A percentile compares a stretch with the other conserved stretches of the same genome.
Conservation (phyloP, 2,888 invertebrate genomes). For the Cerastis rubricosa region DNA sequence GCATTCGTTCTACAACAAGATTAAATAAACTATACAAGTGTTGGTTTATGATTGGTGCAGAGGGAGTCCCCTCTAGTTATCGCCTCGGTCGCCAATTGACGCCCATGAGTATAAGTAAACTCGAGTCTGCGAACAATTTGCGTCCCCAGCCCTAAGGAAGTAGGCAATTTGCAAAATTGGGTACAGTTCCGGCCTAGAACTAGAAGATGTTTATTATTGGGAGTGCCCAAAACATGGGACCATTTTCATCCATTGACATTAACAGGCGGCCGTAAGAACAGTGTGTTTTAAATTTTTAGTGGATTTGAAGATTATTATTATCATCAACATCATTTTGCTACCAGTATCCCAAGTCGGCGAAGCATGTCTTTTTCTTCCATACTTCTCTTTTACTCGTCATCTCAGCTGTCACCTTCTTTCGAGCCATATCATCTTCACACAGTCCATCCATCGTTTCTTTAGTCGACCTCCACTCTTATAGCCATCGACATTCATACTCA, state of each 20-base stretch:
- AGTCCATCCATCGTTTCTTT: too few species aligned
- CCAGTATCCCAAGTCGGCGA: too few species aligned
- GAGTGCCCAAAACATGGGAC: not conserved
- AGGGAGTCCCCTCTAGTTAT: slow-evolving; percentile 70
- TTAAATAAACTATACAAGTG: slow-evolving; percentile 22
- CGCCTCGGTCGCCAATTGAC: slow-evolving; percentile 73
- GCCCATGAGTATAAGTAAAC: slow-evolving; percentile 62
- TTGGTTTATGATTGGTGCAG: slow-evolving; percentile 70
- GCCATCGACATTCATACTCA: too few species aligned
- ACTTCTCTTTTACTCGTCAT: too few species aligned
- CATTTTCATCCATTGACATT: not conserved
- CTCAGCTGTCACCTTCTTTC: too few species aligned
- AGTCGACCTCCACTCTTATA: too few species aligned
- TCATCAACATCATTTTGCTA: too few species aligned
- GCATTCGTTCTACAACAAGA: not conserved
- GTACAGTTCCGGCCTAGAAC: slow-evolving; percentile 61
- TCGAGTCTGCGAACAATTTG: slow-evolving; percentile 79
- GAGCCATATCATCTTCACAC: too few species aligned
- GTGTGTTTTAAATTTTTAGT: not conserved
- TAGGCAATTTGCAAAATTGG: slow-evolving; percentile 84
- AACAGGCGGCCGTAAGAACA: not conserved
- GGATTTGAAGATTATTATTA: not conserved
- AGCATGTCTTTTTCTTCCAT: too few species aligned
- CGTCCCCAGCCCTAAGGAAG: slow-evolving; percentile 81
- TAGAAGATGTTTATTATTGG: slow-evolving; percentile 60